Percentiles rank a stretch among this genome's conserved stretches.
Evolutionary conservation across 37 sponge, comb jelly and placozoan genomes (phyloP).

Genomic region (Mnemiopsis leidyi): DNA sequence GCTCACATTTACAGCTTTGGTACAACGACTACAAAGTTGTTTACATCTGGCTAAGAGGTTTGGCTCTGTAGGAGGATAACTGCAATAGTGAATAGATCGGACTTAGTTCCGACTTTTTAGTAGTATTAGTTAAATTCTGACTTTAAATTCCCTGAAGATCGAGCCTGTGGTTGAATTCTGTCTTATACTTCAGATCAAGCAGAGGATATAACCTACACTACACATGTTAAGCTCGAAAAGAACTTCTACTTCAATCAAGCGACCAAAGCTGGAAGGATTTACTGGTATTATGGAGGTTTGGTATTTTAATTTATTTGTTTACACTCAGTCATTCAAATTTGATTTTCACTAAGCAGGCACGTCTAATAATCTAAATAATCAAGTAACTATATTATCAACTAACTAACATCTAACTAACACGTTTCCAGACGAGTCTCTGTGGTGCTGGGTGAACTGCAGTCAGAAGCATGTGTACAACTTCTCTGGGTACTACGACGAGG

Average conservation of each 20-base stretch:
- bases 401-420: background rate
- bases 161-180: background rate
- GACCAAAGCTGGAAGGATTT: constrained; percentile 8
- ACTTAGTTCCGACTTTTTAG: background rate
- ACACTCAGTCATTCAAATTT: too few relatives aligned
- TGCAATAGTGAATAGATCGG: too few relatives aligned
- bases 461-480: constrained; percentile 65
- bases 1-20: background rate
- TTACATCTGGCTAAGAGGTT: constrained; percentile 57
- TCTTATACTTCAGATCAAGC: background rate
- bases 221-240: constrained; percentile 45
- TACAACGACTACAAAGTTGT: constrained; percentile 50
- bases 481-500: constrained; percentile 62
- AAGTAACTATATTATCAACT: too few relatives aligned
- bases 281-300: constrained; percentile 64
- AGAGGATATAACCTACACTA: constrained; percentile 62
- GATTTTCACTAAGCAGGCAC: too few relatives aligned
- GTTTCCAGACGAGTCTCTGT: constrained; percentile 44
- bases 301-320: too few relatives aligned
- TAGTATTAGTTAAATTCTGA: too few relatives aligned
- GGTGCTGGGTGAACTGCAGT: constrained; percentile 66
- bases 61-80: too few relatives aligned
- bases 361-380: too few relatives aligned
- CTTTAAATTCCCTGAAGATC: too few relatives aligned
- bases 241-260: background rate